Evolutionary conservation across 2,113 vertebrate species (phyloP).

Genomic region (Calidris pygmaea): DNA sequence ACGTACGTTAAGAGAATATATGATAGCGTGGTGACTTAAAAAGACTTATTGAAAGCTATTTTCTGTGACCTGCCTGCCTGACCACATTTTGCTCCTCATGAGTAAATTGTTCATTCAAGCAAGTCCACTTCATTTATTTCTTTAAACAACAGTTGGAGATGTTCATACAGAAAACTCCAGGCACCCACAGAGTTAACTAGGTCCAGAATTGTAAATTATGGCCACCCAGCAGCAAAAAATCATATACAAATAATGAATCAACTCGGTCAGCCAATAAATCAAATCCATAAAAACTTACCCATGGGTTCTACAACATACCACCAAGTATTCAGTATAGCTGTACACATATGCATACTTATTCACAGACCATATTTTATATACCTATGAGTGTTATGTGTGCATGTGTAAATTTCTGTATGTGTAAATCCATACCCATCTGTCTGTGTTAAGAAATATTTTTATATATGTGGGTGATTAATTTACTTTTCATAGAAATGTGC

Average conservation of each 20-base stretch:
- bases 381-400: neutral
- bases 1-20: neutral
- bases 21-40: neutral
- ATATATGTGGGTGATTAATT: neutral
- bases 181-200: constrained; percentile 37
- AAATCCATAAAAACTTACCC: constrained; percentile 47
- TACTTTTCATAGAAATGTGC: constrained; percentile 23
- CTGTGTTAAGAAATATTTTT: constrained; percentile 8
- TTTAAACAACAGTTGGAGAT: constrained; percentile 24
- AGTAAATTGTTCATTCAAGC: constrained; percentile 10
- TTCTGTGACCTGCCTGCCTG: neutral
- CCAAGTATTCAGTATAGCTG: neutral
- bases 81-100: neutral
- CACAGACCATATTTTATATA: constrained; percentile 22
- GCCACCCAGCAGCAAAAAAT: constrained; percentile 48
- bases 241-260: constrained; percentile 54
- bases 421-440: constrained; percentile 5
- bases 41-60: neutral
- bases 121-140: constrained; percentile 35
- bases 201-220: constrained; percentile 31
- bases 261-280: constrained; percentile 33
- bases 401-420: neutral
- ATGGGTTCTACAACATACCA: constrained; percentile 40
- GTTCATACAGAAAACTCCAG: neutral
- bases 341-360: neutral